Conservation (phyloP, 2,888 invertebrate species). For the Temnothorax rugatulus region DNA sequence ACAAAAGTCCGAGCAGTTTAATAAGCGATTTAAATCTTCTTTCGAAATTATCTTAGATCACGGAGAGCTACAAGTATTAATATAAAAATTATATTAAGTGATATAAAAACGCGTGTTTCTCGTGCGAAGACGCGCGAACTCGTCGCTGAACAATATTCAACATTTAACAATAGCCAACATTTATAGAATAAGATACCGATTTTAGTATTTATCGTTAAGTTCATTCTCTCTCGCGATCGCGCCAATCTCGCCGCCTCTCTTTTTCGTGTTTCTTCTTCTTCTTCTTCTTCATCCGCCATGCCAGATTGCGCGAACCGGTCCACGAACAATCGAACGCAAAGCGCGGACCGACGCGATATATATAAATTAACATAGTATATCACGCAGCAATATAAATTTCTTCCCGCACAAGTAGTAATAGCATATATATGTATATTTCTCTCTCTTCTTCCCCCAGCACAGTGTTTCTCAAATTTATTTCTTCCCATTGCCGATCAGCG, state of each 20-base stretch:
- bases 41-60: not conserved
- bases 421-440: constrained; percentile 20
- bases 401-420: constrained; percentile 49
- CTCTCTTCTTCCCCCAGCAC: constrained; percentile 61
- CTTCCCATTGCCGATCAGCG: constrained; percentile 31
- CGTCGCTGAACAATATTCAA: constrained; percentile 84
- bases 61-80: not conserved
- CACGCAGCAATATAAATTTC: constrained; percentile 60
- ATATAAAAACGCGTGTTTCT: constrained; percentile 55
- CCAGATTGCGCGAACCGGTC: constrained; percentile 64
- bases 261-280: constrained; percentile 18
- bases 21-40: not conserved
- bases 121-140: constrained; percentile 65
- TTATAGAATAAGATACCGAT: constrained; percentile 86
- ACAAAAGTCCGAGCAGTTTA: not conserved
- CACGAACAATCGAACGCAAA: constrained; percentile 62
- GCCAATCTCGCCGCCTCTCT: constrained; percentile 36
- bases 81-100: not conserved
- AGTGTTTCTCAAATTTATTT: constrained; percentile 80
- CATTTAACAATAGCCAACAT: constrained; percentile 86
- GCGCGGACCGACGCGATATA: constrained; percentile 52
- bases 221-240: constrained; percentile 64
- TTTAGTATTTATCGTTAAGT: constrained; percentile 81
- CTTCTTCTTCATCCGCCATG: constrained; percentile 41
- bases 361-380: constrained; percentile 67